Conservation (phyloP, 1,140 invertebrate species). For the Drosophila orena region DNA sequence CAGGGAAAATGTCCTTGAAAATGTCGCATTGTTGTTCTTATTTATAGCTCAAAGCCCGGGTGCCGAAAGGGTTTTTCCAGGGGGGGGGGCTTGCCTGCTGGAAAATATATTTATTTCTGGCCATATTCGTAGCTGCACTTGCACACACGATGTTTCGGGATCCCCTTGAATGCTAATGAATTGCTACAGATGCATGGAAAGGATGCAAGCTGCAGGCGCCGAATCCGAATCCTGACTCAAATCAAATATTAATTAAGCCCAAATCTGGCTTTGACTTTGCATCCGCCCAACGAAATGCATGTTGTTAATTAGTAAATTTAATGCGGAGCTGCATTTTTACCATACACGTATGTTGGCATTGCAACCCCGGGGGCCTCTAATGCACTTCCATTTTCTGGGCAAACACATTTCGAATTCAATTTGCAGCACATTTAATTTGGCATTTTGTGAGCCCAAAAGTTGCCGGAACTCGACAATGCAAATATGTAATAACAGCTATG, state of each 20-base stretch:
- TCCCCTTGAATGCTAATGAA: conserved; percentile 76
- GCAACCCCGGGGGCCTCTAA: no score
- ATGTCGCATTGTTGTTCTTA: conserved; percentile 66
- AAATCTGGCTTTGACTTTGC: conserved; percentile 28
- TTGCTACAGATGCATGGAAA: conserved; percentile 69
- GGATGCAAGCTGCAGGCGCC: conserved; percentile 11
- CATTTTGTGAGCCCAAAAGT: conserved; percentile 27
- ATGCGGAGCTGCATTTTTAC: conserved; percentile 35
- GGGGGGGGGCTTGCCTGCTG: not conserved
- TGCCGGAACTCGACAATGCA: conserved; percentile 22
- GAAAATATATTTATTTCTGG: conserved; percentile 59
- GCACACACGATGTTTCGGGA: conserved; percentile 53
- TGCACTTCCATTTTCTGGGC: conserved; percentile 21
- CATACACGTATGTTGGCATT: not conserved
- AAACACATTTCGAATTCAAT: conserved; percentile 54
- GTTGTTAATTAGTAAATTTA: conserved; percentile 68
- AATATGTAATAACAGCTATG: conserved; percentile 28
- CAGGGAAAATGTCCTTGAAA: conserved; percentile 77
- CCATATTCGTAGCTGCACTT: conserved; percentile 44
- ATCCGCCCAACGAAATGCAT: conserved; percentile 6
- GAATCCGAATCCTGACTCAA: conserved; percentile 13
- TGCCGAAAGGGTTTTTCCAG: conserved; percentile 62
- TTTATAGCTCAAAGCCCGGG: conserved; percentile 61
- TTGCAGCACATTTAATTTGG: conserved; percentile 60
- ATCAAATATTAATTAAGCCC: conserved; percentile 69